phyloP scores from a whole-genome alignment of 1,140 invertebrate genomes.

The Achatina immaculata region DNA sequence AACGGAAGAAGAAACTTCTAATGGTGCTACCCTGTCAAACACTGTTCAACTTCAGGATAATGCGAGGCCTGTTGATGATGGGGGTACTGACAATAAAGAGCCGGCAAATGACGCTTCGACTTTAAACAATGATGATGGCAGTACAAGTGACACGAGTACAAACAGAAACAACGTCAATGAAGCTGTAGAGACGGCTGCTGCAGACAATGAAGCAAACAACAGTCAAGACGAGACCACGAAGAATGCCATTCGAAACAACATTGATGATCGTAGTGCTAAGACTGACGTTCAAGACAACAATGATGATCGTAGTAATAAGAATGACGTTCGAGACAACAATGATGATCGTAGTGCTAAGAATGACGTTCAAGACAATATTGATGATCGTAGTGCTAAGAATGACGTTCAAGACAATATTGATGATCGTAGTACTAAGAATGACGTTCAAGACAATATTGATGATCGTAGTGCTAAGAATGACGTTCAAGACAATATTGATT shows the following conservation, averaged over 20 bases:
- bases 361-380: too few relatives aligned
- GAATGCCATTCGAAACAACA: neutral
- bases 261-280: too few relatives aligned
- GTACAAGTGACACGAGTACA: neutral
- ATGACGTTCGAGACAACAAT: too few relatives aligned
- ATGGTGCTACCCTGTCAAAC: too few relatives aligned
- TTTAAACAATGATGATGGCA: neutral
- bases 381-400: too few relatives aligned
- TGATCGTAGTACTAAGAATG: too few relatives aligned
- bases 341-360: too few relatives aligned
- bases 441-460: too few relatives aligned
- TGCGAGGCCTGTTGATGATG: neutral
- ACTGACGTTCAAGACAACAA: neutral
- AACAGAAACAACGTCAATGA: neutral
- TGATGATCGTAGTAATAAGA: too few relatives aligned
- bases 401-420: too few relatives aligned
- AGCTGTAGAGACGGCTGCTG: neutral
- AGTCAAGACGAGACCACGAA: conserved; percentile 2
- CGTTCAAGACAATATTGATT: too few relatives aligned
- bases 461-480: too few relatives aligned
- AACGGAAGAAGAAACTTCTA: neutral
- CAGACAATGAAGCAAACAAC: neutral
- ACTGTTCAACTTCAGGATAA: neutral
- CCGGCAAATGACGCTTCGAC: neutral
- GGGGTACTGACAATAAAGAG: neutral